Conservation (phyloP, 2,888 invertebrate species). For the Drosophila recens region DNA sequence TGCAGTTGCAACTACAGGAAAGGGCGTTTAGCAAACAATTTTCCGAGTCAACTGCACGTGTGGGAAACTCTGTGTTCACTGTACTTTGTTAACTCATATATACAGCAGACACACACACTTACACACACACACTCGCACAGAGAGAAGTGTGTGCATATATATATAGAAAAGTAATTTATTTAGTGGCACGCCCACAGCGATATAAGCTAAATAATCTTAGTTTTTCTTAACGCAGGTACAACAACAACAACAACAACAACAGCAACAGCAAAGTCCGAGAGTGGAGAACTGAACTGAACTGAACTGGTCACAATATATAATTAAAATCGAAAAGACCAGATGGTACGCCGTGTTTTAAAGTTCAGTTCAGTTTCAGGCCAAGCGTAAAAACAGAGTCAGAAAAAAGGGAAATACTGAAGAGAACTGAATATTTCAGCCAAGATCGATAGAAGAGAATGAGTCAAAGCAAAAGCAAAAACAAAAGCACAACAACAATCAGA, state of each 20-base stretch:
- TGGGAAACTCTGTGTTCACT: constrained; percentile 60
- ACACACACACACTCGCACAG: background rate
- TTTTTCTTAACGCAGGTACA: constrained; percentile 64
- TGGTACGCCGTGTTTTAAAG: constrained; percentile 52
- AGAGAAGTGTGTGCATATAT: constrained; percentile 26
- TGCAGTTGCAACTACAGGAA: constrained; percentile 60
- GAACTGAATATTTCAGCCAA: constrained; percentile 16
- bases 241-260: constrained; percentile 3
- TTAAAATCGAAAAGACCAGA: constrained; percentile 79
- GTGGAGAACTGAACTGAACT: constrained; percentile 30
- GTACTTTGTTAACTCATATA: constrained; percentile 34
- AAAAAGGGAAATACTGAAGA: constrained; percentile 2
- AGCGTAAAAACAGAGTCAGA: constrained; percentile 38
- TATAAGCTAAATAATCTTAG: constrained; percentile 74
- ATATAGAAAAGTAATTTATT: constrained; percentile 81
- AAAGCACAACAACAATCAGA: background rate
- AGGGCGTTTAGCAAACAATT: constrained; percentile 78
- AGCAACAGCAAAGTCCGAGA: background rate
- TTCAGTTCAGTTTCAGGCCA: constrained; percentile 5
- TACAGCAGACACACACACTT: constrained; percentile 12
- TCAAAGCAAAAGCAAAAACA: constrained; percentile 13
- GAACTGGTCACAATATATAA: constrained; percentile 79
- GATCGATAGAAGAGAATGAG: constrained; percentile 70
- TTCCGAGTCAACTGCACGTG: constrained; percentile 64
- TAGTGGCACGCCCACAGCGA: constrained; percentile 76